A percentile compares a stretch with the other conserved stretches of the same genome.
phyloP scores from a whole-genome alignment of 2,797 vertebrate species.

The Lepus townsendii region DNA sequence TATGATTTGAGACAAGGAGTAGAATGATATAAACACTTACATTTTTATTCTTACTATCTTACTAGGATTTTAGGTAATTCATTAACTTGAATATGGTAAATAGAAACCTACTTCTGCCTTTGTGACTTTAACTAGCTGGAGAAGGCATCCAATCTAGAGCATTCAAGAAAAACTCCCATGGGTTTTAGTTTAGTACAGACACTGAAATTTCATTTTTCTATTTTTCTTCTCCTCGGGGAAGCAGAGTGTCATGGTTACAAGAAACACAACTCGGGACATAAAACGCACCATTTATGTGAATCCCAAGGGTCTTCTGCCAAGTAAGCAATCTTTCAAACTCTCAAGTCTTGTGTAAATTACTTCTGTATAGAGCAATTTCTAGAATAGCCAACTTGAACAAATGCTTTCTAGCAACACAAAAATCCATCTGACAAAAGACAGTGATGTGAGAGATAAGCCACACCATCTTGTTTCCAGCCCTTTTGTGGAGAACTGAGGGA shows the following conservation, averaged over 20 bases:
- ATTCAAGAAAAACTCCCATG: not conserved
- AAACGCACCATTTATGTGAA: constrained; percentile 13
- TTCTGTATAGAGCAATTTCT: constrained; percentile 17
- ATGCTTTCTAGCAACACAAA: not conserved
- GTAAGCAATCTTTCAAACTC: constrained; percentile 10
- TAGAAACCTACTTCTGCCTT: not conserved
- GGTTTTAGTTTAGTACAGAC: constrained; percentile 12
- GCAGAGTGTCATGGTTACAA: not conserved
- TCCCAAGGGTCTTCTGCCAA: not conserved
- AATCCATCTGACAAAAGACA: not conserved
- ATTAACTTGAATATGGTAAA: not conserved
- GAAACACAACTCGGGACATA: not conserved
- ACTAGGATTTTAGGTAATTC: not conserved
- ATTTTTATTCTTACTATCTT: not conserved
- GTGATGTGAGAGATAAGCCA: not conserved
- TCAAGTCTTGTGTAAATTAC: not conserved
- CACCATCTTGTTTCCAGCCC: not conserved
- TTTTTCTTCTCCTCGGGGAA: constrained; percentile 34
- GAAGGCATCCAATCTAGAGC: not conserved
- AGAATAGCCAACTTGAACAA: not conserved
- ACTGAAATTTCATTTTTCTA: constrained; percentile 35
- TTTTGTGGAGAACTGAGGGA: not conserved
- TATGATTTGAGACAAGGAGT: not conserved
- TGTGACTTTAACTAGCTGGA: not conserved
- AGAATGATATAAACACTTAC: not conserved